A percentile compares a stretch with the other conserved stretches of the same genome.
These are phyloP conservation scores for Phyllostomus discolor DNA, from an alignment of 2,113 vertebrate species.

Conservation along the genomic window DNA sequence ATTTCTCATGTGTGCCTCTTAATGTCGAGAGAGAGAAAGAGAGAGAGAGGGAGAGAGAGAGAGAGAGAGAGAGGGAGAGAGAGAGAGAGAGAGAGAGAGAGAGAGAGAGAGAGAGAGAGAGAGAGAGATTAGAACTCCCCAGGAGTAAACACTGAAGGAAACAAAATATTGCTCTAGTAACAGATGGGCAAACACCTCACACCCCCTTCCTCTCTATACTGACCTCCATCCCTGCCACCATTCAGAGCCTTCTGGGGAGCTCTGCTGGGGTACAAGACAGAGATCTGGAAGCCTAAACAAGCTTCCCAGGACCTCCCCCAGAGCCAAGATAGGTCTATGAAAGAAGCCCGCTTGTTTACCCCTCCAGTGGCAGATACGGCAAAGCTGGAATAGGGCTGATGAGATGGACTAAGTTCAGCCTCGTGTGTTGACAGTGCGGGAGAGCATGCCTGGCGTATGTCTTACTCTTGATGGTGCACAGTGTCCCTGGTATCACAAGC, in stretches of 20 bases:
- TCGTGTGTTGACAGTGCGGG: neutral
- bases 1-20: neutral
- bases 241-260: neutral
- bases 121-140: neutral
- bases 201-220: neutral
- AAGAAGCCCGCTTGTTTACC: fast-evolving
- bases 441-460: too few species aligned
- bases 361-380: neutral
- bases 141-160: neutral
- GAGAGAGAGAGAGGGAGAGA: neutral
- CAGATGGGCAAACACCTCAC: neutral
- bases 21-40: neutral
- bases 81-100: neutral
- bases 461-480: neutral
- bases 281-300: neutral
- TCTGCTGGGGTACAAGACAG: neutral
- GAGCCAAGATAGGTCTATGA: neutral
- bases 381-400: neutral
- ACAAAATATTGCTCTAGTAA: neutral
- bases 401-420: neutral
- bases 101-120: neutral
- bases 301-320: neutral
- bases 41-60: neutral
- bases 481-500: neutral
- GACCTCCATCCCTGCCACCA: neutral